Evolutionary conservation across 1,140 invertebrate genomes (phyloP).

Genomic region (Atta colombica): DNA sequence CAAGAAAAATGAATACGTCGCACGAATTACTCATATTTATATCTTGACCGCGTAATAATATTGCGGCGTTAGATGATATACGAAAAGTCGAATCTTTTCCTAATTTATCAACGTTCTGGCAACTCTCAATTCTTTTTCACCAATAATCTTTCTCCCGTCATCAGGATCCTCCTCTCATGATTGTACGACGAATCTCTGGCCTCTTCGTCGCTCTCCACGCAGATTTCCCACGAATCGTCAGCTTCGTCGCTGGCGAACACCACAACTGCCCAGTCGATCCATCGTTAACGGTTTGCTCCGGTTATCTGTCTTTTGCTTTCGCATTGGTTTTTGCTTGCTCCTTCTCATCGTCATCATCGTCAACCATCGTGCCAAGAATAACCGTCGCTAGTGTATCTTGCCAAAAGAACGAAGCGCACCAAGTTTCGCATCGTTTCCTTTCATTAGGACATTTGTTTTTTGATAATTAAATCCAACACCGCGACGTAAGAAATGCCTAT

Average conservation of each 20-base stretch:
- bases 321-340: background rate
- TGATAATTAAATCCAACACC: background rate
- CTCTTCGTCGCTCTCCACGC: conserved; percentile 1
- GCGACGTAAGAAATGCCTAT: background rate
- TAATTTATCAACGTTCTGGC: background rate
- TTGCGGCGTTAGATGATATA: background rate
- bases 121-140: background rate
- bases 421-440: conserved; percentile 14
- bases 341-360: conserved; percentile 56
- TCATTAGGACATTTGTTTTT: background rate
- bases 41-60: background rate
- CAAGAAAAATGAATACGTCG: background rate
- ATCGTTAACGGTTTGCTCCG: background rate
- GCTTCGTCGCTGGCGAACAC: conserved; percentile 59
- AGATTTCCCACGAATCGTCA: conserved; percentile 39
- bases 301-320: conserved; percentile 2
- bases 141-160: background rate
- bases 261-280: conserved; percentile 63
- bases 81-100: background rate
- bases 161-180: background rate
- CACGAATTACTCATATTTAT: background rate
- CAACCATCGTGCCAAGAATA: conserved; percentile 73
- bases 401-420: conserved; percentile 55
- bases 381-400: conserved; percentile 54
- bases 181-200: background rate